Evolutionary conservation across 2,113 vertebrate genomes (phyloP), one percentile per base, ranked within the genome.

Genomic region (Pao palembangensis): DNA sequence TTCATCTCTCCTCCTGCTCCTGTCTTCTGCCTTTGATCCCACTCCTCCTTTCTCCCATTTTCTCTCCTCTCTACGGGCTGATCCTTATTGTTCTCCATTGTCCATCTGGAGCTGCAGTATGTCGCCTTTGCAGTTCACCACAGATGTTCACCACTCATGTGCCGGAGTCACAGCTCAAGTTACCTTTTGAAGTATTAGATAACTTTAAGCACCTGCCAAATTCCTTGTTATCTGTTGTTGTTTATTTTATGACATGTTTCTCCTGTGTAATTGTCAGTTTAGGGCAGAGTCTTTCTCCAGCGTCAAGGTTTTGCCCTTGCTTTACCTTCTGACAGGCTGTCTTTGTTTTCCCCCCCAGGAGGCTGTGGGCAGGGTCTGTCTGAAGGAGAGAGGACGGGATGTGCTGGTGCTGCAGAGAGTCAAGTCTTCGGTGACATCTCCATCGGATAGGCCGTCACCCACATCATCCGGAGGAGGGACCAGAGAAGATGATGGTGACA

Each of bases 331-430:
- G 38, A 62, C 61, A 38, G 17, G 20, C 23, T 56, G 51, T 61
- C 23, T 57, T 31, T 57, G 5, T 54, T 19, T 8, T 4, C 18
- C 34, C 48, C 18, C 43, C 7, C 91, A 87, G 90, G 94, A 93
- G 74, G 93, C 89, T 20, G 84, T 91, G 59, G 88, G 86, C 14
- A 90, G 90, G 0, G 80, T 93, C 71, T 91, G 93, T 85, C 87
- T 93, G 74, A 93, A 92, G 82, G 94, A 95, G 88, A 90, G 92
- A 76, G 94, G 94, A 80, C 91, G 86, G 69, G 92, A 91, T 2
- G 93, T 96, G 56, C 85, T 98, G 88, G 94, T 98, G 87, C 89
- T 98, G 89, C 93, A 88, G 92, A 93, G 92, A 81, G 94, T 94
- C 87, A 79, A 79, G 3, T 80, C 85, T 15, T 80, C 88, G 1